A percentile compares a stretch with the other conserved stretches of the same genome.
These are phyloP conservation scores for Drosophila rubida DNA, from an alignment of 2,888 invertebrate genomes.

Conservation along the genomic window DNA sequence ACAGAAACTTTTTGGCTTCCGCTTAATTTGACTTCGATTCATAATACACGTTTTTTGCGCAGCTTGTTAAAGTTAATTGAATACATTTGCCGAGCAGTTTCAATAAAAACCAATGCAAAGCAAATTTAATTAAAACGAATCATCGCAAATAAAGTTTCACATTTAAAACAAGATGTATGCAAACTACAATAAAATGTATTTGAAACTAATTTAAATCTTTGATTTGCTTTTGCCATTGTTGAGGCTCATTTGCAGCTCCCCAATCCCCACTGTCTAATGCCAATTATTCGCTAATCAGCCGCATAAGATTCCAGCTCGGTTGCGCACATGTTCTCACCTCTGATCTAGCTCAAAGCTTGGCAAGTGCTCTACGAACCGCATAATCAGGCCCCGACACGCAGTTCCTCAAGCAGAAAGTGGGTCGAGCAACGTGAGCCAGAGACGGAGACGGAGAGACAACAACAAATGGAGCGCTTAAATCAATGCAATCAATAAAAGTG, in stretches of 20 bases:
- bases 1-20: slow-evolving; percentile 46
- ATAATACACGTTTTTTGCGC: slow-evolving; percentile 10
- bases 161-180: too few relatives aligned
- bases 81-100: slow-evolving; percentile 21
- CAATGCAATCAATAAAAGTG: slow-evolving; percentile 74
- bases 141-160: background rate
- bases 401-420: slow-evolving; percentile 13
- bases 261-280: background rate
- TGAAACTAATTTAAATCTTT: background rate
- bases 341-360: background rate
- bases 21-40: slow-evolving; percentile 44
- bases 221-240: background rate
- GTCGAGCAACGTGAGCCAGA: slow-evolving; percentile 33
- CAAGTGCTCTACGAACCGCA: slow-evolving; percentile 13
- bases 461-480: slow-evolving; percentile 61
- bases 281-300: slow-evolving; percentile 19
- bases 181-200: background rate
- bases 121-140: background rate
- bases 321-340: slow-evolving; percentile 1
- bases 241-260: background rate
- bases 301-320: slow-evolving; percentile 17
- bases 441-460: slow-evolving; percentile 5
- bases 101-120: too few relatives aligned
- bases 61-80: slow-evolving; percentile 56
- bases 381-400: slow-evolving; percentile 33